These are phyloP conservation scores for Vidua chalybeata DNA, from an alignment of 2,113 vertebrate genomes.

Conservation along the genomic window DNA sequence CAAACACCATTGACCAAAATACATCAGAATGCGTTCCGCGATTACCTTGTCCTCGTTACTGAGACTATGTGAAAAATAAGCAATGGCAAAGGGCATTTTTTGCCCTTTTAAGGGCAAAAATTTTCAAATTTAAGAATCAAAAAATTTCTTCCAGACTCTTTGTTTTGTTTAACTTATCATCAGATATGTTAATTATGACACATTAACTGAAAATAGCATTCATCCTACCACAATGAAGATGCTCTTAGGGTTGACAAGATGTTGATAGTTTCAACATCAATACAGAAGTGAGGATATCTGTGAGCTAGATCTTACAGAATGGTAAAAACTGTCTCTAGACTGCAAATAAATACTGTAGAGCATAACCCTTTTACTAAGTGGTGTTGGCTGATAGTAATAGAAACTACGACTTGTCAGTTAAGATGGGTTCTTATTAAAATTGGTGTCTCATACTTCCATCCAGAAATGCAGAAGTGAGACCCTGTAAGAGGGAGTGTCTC, in stretches of 20 bases:
- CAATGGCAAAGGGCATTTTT: neutral
- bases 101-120: neutral
- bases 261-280: neutral
- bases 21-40: fast-evolving
- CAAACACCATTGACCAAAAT: neutral
- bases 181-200: neutral
- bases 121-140: neutral
- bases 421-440: neutral
- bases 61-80: neutral
- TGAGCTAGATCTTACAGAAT: neutral
- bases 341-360: neutral
- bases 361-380: neutral
- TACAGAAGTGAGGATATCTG: neutral
- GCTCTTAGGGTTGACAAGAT: neutral
- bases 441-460: neutral
- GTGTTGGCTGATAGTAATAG: neutral
- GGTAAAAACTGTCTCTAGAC: neutral
- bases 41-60: neutral
- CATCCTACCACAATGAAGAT: neutral
- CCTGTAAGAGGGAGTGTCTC: neutral
- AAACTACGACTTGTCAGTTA: neutral
- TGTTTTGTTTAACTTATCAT: neutral
- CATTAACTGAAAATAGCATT: neutral
- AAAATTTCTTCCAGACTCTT: neutral
- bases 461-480: neutral